A percentile compares a stretch with the other conserved stretches of the same genome.
phyloP scores from a whole-genome alignment of 2,888 invertebrate species.

The Lasioglossum vierecki region DNA sequence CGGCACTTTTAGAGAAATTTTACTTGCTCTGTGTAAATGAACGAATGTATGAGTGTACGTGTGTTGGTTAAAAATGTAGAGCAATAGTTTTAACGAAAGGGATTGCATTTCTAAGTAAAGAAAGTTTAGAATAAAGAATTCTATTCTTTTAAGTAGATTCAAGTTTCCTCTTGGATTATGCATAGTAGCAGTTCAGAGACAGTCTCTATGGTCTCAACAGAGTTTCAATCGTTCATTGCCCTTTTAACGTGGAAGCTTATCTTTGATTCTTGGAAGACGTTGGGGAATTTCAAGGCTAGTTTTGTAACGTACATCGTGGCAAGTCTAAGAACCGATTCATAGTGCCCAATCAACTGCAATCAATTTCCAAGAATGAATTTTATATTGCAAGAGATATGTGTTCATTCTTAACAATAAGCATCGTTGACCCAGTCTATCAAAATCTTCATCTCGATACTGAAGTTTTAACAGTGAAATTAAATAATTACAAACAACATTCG shows the following conservation, averaged over 20 bases:
- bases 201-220: not conserved
- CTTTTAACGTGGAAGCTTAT: conserved; percentile 20
- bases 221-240: not conserved
- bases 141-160: not conserved
- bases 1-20: not conserved
- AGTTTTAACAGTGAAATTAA: not conserved
- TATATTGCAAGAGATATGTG: not conserved
- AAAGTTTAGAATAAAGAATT: not conserved
- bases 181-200: not conserved
- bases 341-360: not conserved
- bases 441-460: not conserved
- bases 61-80: not conserved
- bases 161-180: not conserved
- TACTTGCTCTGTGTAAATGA: not conserved
- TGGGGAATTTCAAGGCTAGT: conserved; percentile 4
- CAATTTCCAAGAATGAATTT: not conserved
- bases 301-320: not conserved
- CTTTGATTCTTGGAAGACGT: conserved; percentile 6
- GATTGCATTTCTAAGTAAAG: not conserved
- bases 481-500: not conserved
- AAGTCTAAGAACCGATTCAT: not conserved
- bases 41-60: not conserved
- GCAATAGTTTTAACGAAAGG: not conserved
- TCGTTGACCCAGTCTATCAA: not conserved
- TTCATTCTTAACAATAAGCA: not conserved